Base-by-base conservation (phyloP, 53 echinoderm and acorn worm species). In the Astropecten irregularis region DNA sequence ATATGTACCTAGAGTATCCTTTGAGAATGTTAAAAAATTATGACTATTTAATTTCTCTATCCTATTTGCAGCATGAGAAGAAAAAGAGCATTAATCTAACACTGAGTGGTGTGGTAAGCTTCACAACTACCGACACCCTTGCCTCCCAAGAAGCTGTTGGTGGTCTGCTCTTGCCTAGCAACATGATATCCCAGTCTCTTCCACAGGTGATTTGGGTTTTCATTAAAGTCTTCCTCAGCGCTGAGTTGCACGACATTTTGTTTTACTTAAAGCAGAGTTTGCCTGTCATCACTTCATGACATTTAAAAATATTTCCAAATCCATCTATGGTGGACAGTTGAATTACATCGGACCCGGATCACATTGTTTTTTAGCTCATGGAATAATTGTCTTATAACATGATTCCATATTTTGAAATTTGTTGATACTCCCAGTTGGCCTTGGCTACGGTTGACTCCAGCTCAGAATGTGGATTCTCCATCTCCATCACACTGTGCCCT, bases 61-160 rank as follows among this genome's bases (percentile, higher is more conserved):
- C n/a, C n/a, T n/a, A n/a, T n/a, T 20, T 46, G 27, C 70, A 91
- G 91, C 65, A 84, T 34, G 85, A 84, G 49, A 22, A 19, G 13
- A 79, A 87, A 31, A 91, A 91, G 82, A 65, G 29, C 18, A 87
- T 49, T 27, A 77, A 91, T 54, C 71, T 91, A 55, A 91, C 91
- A 7, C 36, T 84, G 46, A 64, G 73, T 19, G 85, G 91, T 25
- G 82, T 91, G 39, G 84, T 87, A 29, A 91, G 81, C 49, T 27
- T 91, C n/a, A 23, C 32, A 7, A 77, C 87, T 9, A 33, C 53
- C 44, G 84, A 77, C 62, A 48, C 37, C 34, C 68, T 84, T 15
- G 71, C 84, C 32, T 89, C 64, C 32, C 89, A 77, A 40, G 71
- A 84, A 36, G 84, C 84, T 4, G 38, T 84, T 47, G n/a, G 62